Conservation (phyloP, 2,113 vertebrate genomes). For the Phrynosoma platyrhinos region DNA sequence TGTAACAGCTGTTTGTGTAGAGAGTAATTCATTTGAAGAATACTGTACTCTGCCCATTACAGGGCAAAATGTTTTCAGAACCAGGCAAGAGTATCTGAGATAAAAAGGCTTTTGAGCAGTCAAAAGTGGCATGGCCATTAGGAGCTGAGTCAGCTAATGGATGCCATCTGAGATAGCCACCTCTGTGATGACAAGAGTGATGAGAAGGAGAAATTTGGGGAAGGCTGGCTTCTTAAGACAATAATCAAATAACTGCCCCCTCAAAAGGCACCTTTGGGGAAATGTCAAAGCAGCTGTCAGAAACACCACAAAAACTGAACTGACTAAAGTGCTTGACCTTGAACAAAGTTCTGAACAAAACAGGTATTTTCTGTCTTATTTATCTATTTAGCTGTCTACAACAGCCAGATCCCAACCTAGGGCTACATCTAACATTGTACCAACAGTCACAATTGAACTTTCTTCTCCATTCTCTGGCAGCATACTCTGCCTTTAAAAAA, state of each 20-base stretch:
- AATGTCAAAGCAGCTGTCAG: background rate
- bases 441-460: background rate
- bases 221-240: background rate
- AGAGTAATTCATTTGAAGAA: conserved; percentile 2
- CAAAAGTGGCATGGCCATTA: background rate
- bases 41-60: background rate
- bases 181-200: background rate
- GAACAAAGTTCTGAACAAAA: background rate
- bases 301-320: background rate
- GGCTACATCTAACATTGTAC: background rate
- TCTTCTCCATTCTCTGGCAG: too few species aligned
- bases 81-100: background rate
- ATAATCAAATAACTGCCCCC: background rate
- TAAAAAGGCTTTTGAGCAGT: background rate
- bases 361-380: background rate
- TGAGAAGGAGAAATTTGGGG: background rate
- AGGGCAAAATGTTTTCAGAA: conserved; percentile 4
- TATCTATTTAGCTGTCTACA: background rate
- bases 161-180: background rate
- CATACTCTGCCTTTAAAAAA: too few species aligned
- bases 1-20: conserved; percentile 1
- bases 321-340: background rate
- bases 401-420: background rate
- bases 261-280: background rate
- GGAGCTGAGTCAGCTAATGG: conserved; percentile 3